These are phyloP conservation scores for Halictus rubicundus DNA, from an alignment of 1,140 invertebrate species.

Conservation along the genomic window DNA sequence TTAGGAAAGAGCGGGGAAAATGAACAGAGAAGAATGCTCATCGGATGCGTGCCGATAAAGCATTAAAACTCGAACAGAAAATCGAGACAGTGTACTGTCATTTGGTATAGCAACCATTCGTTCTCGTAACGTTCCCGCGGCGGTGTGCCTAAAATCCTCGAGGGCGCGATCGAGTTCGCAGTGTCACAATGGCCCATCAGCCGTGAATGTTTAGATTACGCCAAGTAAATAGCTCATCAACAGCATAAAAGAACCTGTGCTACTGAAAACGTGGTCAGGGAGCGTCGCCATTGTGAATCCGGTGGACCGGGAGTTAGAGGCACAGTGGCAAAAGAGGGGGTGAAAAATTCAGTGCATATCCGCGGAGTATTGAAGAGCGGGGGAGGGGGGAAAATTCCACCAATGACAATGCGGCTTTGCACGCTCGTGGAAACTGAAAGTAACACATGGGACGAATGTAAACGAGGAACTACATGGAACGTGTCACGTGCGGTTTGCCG, in stretches of 20 bases:
- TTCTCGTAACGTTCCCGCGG: too few species aligned
- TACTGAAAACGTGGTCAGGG: background rate
- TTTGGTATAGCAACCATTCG: too few species aligned
- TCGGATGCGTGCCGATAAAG: too few species aligned
- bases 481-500: too few species aligned
- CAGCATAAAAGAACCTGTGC: too few species aligned
- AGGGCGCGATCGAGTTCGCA: background rate
- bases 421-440: background rate
- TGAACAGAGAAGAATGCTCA: too few species aligned
- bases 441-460: background rate
- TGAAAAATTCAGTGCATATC: conserved; percentile 15
- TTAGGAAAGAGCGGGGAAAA: too few species aligned
- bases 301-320: background rate
- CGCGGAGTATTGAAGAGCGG: background rate
- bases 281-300: background rate
- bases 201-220: background rate
- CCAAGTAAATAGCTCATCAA: background rate
- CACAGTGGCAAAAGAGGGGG: background rate
- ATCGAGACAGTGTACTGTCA: too few species aligned
- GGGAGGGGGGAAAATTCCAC: too few species aligned
- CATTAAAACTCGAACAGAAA: too few species aligned
- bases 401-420: background rate
- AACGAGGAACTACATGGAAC: background rate
- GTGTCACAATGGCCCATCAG: background rate
- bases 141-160: background rate